Evolutionary conservation across 2,797 vertebrate species (phyloP), one percentile per base, ranked within the genome.

Genomic region (Arnoldichthys spilopterus): DNA sequence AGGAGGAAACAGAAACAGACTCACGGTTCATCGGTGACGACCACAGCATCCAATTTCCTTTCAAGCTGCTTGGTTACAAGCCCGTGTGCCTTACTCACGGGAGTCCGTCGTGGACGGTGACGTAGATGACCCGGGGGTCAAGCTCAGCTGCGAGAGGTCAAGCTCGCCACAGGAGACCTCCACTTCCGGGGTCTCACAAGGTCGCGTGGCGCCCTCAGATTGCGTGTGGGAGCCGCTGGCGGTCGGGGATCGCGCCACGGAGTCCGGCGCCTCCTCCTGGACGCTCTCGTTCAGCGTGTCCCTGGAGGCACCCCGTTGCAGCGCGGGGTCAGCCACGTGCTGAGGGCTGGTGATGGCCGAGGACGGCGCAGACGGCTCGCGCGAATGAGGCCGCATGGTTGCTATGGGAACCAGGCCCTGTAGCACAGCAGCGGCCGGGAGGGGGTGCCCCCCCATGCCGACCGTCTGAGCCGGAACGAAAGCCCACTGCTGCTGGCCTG

Each of bases 401-500:
- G 96, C 94, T 72, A 98, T 94, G 62, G 97, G 96, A 78, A 97
- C 93, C 89, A 97, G 92, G 91, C 97, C 96, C 93, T 97, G 97
- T 80, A 98, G 96, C 96, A 98, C 94, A 92, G 97, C 96, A 81
- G 97, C 96, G 82, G 97, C 95, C 87, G 97, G 95, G 91, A 98
- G 95, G 89, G 96, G 94, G 15, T 92, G 92, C 11, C 91, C 88
- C 30, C 91, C 91, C 22, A 94, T 90, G 84, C 96, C 95, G 91
- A 98, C 95, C 85, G 96, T 95, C 94, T 97, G 96, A 88, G 96
- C 93, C 79, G 98, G 97, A 94, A 99, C 96, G 88, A 99, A 99
- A 88, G 97, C 96, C 98, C 98, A 99, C 85, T 97, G 96, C 88
- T 98, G 97, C 93, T 98, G 97, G 76, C 83, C 83, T 6, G 96